Base-by-base conservation (phyloP, 2,888 invertebrate species). In the Pristionchus mayeri region DNA sequence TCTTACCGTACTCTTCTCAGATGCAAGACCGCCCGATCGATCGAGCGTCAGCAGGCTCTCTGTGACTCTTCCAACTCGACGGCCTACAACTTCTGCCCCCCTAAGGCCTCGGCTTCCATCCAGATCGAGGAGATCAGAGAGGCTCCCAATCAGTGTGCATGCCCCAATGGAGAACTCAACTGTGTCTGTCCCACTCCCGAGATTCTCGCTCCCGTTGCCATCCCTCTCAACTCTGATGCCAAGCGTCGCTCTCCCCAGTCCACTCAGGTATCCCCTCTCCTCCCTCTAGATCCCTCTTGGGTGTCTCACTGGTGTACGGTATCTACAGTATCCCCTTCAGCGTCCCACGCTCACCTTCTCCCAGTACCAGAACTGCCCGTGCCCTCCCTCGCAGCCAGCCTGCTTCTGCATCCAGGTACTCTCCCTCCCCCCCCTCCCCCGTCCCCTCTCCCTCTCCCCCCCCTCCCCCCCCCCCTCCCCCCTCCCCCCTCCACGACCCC, bases 141-240 rank as follows among this genome's bases (percentile, higher is more conserved):
- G 86, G 89, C 89, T 37, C 91, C 91, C 84, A 86, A 90, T 63
- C 91, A 82, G 83, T 91, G 91, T 85, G 87, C 88, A 50, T 91
- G 92, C 86, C 91, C 90, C 52, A 91, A 91, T 82, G 92, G 91
- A 52, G 91, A 91, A 85, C 84, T 86, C 75, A 90, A 90, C 87
- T 91, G 91, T 83, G 90, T 90, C 67, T 92, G 92, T 85, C 90
- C 91, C 52, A 87, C 88, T 2, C 91, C 91, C 37, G 91, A 91
- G 88, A 91, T 91, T 75, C 90, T 91, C 76, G 90, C 89, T 85
- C 91, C 91, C 71, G 88, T 90, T 84, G 86, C 86, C 48, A 86
- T 91, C 81, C 86, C 88, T 16, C 30, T 88, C 85, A 88, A 88
- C 54, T 85, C 86, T n/a, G 84, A 50, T 21, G 87, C 88, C 52